These are phyloP conservation scores for Acestrorhynchus altus DNA, from an alignment of 2,797 vertebrate genomes.

Conservation along the genomic window DNA sequence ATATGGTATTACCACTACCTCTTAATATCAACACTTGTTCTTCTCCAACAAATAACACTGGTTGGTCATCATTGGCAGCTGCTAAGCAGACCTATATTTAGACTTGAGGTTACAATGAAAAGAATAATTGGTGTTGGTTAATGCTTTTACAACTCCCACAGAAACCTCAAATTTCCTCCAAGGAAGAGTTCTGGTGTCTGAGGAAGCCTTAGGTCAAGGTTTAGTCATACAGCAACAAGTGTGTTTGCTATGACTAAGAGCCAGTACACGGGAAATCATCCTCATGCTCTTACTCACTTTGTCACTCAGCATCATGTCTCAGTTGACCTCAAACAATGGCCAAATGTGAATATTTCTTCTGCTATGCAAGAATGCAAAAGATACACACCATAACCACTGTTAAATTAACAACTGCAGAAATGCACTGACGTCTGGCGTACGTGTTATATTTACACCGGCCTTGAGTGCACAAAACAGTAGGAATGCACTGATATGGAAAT, in stretches of 20 bases:
- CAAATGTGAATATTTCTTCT: slow-evolving; percentile 6
- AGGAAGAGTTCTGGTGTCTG: slow-evolving; percentile 73
- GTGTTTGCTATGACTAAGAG: slow-evolving; percentile 56
- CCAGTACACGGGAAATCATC: slow-evolving; percentile 49
- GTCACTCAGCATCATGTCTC: not conserved
- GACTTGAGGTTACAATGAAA: slow-evolving; percentile 70
- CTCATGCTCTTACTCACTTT: not conserved
- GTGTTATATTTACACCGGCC: not conserved
- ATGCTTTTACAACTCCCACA: slow-evolving; percentile 74
- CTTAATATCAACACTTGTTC: slow-evolving; percentile 26
- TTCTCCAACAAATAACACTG: slow-evolving; percentile 39
- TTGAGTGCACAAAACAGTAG: too few species aligned
- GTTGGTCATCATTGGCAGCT: slow-evolving; percentile 26
- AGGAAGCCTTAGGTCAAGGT: slow-evolving; percentile 75
- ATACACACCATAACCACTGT: not conserved
- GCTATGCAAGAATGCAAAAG: not conserved
- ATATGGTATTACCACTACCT: not conserved
- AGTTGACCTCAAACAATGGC: not conserved
- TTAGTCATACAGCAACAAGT: slow-evolving; percentile 72
- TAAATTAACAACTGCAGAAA: not conserved
- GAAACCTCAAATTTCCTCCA: slow-evolving; percentile 78
- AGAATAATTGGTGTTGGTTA: slow-evolving; percentile 71
- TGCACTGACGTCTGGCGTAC: not conserved
- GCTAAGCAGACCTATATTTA: slow-evolving; percentile 41
- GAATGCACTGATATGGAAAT: too few species aligned